Evolutionary conservation across 2,797 vertebrate genomes (phyloP).

Genomic region (Peromyscus aztecus): DNA sequence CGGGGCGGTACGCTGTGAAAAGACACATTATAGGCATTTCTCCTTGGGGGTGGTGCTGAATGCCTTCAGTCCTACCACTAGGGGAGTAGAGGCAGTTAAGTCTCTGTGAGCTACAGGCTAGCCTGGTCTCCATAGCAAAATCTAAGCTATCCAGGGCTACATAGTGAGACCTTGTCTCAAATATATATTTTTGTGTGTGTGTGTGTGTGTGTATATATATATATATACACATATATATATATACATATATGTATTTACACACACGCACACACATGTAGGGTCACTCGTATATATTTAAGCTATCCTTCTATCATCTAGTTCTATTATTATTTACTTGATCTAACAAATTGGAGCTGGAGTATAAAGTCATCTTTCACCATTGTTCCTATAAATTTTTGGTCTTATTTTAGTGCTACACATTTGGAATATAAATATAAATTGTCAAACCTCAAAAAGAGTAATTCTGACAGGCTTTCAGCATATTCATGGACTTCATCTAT

Average conservation of each 20-base stretch:
- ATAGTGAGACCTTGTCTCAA: not conserved
- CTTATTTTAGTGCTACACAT: not conserved
- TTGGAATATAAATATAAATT: not conserved
- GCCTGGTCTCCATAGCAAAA: not conserved
- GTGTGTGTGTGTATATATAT: not conserved
- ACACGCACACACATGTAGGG: not conserved
- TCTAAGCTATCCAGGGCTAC: not conserved
- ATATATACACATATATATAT: too few relatives aligned
- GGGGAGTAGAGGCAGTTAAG: not conserved
- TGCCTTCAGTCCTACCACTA: not conserved
- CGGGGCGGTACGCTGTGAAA: not conserved
- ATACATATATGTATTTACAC: too few relatives aligned
- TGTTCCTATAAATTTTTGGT: not conserved
- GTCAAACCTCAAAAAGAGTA: not conserved
- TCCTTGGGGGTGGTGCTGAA: not conserved
- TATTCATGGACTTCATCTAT: constrained; percentile 22
- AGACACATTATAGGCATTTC: not conserved
- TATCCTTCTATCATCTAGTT: not conserved
- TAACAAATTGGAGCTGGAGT: not conserved
- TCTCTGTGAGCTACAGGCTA: not conserved
- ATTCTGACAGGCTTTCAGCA: constrained; percentile 24
- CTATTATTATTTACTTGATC: not conserved
- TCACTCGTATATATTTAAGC: not conserved
- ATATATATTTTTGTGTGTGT: not conserved
- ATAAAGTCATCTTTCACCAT: not conserved